Conservation (phyloP, 2,888 invertebrate genomes). For the Apodemia mormo region DNA sequence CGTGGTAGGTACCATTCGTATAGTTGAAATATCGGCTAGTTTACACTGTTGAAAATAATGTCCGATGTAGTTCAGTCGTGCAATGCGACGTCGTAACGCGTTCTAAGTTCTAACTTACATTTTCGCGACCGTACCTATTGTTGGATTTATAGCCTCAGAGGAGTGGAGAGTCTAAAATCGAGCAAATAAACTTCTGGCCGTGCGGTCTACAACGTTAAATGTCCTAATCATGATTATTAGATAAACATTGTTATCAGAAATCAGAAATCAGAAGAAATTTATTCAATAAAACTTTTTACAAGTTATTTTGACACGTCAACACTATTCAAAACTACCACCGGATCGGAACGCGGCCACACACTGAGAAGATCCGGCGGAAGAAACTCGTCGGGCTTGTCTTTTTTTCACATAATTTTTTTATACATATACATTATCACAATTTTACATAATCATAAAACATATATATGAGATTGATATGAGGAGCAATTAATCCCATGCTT, state of each 20-base stretch:
- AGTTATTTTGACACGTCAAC: too few species aligned
- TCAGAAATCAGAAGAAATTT: too few species aligned
- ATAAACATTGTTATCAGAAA: background rate
- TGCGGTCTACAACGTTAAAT: slow-evolving; percentile 11
- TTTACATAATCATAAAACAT: too few species aligned
- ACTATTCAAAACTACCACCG: too few species aligned
- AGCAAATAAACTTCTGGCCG: slow-evolving; percentile 30
- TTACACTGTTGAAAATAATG: slow-evolving; percentile 45
- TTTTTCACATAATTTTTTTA: too few species aligned
- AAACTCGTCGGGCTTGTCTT: too few species aligned
- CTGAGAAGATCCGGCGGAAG: too few species aligned
- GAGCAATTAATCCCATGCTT: too few species aligned
- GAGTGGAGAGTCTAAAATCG: slow-evolving; percentile 18
- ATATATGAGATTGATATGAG: too few species aligned
- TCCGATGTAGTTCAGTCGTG: slow-evolving; percentile 31
- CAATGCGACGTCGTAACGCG: slow-evolving; percentile 30
- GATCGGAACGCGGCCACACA: too few species aligned
- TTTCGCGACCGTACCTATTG: slow-evolving; percentile 31
- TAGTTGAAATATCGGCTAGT: slow-evolving; percentile 40
- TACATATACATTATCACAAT: too few species aligned
- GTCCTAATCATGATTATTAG: slow-evolving; percentile 6
- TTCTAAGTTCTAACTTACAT: slow-evolving; percentile 18
- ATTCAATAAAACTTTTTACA: too few species aligned
- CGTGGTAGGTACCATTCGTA: slow-evolving; percentile 27
- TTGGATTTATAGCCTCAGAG: slow-evolving; percentile 37